These are phyloP conservation scores for Crambe crambe DNA, from an alignment of 37 sponge, comb jelly and placozoan genomes.

Conservation along the genomic window DNA sequence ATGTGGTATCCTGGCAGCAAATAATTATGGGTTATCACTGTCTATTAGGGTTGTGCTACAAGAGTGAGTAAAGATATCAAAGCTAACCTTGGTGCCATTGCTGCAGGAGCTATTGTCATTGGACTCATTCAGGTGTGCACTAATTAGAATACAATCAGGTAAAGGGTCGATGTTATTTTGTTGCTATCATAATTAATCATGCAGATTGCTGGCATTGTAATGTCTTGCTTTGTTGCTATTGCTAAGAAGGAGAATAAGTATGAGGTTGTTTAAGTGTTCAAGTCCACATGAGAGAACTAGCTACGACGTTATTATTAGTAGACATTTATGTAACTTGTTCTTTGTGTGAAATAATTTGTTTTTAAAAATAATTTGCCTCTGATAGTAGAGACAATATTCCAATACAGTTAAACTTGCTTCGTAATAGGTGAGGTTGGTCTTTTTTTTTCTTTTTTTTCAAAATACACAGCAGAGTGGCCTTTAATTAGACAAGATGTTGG, in stretches of 20 bases:
- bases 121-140: conserved; percentile 47
- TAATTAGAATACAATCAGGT: background rate
- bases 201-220: conserved; percentile 50
- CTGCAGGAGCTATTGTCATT: conserved; percentile 53
- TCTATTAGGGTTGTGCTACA: conserved; percentile 51
- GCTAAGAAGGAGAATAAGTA: conserved; percentile 54
- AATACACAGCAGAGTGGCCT: too few relatives aligned
- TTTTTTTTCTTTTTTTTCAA: too few relatives aligned
- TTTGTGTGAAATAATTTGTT: too few relatives aligned
- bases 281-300: too few relatives aligned
- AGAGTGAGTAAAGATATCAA: conserved; percentile 4
- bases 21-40: background rate
- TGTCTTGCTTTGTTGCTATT: conserved; percentile 65
- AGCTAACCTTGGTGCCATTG: conserved; percentile 39
- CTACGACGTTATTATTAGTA: too few relatives aligned
- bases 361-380: too few relatives aligned
- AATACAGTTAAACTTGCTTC: too few relatives aligned
- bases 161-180: background rate
- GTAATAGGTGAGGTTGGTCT: too few relatives aligned
- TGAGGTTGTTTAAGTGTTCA: conserved; percentile 61
- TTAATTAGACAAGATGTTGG: too few relatives aligned
- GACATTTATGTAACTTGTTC: too few relatives aligned
- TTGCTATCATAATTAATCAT: background rate
- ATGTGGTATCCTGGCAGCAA: too few relatives aligned
- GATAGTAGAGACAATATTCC: too few relatives aligned